Conservation (phyloP, 2,797 vertebrate genomes). For the Neosilurus hyrtlii region DNA sequence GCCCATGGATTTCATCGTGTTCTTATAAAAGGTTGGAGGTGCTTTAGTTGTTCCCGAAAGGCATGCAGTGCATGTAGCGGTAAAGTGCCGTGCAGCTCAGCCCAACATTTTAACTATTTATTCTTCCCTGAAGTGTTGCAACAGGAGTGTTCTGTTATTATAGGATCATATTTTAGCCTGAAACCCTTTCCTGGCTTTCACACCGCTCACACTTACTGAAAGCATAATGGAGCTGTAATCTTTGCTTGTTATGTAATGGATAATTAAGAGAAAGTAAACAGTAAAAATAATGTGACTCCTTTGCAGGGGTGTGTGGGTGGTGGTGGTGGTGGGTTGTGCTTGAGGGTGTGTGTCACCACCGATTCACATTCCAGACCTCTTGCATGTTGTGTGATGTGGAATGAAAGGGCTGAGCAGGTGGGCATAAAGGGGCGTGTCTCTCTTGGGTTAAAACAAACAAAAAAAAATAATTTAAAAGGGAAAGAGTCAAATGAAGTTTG, state of each 20-base stretch:
- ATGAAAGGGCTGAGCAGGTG: conserved; percentile 68
- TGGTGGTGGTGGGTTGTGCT: background rate
- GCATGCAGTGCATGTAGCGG: background rate
- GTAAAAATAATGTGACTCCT: background rate
- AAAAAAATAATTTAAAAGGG: background rate
- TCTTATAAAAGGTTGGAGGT: conserved; percentile 13
- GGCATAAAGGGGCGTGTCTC: conserved; percentile 29
- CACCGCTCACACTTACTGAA: background rate
- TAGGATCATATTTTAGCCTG: background rate
- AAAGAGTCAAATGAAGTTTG: conserved; percentile 16
- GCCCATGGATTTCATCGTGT: background rate
- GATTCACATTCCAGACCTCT: conserved; percentile 75
- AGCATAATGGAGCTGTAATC: background rate
- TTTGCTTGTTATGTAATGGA: background rate
- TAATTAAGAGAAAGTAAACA: background rate
- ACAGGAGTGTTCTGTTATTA: conserved; percentile 3
- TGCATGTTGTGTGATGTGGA: conserved; percentile 71
- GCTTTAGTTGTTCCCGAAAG: conserved; percentile 22
- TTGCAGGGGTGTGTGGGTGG: background rate
- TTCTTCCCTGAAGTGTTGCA: conserved; percentile 24
- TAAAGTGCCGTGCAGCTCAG: conserved; percentile 8
- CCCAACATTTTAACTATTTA: conserved; percentile 15
- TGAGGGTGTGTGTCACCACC: conserved; percentile 44
- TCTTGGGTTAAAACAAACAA: background rate
- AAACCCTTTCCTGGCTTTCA: background rate